phyloP scores from a whole-genome alignment of 2,113 vertebrate species.

The Grammomys surdaster region DNA sequence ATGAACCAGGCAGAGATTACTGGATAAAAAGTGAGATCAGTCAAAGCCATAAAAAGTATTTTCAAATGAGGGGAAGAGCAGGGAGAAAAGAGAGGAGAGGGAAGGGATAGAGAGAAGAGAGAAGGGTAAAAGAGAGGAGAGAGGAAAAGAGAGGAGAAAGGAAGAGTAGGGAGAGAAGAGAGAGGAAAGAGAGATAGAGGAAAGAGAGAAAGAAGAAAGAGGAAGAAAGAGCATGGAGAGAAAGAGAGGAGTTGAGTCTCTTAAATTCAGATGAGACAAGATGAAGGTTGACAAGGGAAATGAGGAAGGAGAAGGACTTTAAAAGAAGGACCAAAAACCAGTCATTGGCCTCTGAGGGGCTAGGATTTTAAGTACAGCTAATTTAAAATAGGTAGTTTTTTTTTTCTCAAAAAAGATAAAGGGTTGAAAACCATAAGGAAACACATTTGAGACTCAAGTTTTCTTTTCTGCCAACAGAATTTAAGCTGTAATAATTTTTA shows the following conservation, averaged over 20 bases:
- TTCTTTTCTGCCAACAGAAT: background rate
- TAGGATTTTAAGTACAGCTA: slow-evolving; percentile 13
- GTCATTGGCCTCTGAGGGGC: background rate
- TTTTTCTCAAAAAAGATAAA: slow-evolving; percentile 25
- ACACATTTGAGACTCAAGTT: background rate
- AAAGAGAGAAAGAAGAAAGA: background rate
- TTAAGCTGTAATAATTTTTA: background rate
- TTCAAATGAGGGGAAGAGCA: background rate
- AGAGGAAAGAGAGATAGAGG: background rate
- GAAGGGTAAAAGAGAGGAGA: too few species aligned
- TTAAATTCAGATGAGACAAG: slow-evolving; percentile 22
- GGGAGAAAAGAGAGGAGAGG: background rate
- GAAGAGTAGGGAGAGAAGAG: background rate
- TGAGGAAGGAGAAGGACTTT: background rate
- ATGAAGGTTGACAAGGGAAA: slow-evolving; percentile 18
- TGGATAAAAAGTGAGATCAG: slow-evolving; percentile 38
- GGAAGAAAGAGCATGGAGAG: background rate
- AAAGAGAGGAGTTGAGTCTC: background rate
- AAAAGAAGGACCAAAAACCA: slow-evolving; percentile 9
- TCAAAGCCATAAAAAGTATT: background rate
- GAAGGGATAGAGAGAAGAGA: too few species aligned
- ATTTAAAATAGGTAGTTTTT: background rate
- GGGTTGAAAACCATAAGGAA: background rate
- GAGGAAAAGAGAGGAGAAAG: too few species aligned
- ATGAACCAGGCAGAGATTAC: slow-evolving; percentile 10